A percentile compares a stretch with the other conserved stretches of the same genome.
Evolutionary conservation across 2,797 vertebrate species (phyloP).

Genomic region (Crypturellus tataupa): DNA sequence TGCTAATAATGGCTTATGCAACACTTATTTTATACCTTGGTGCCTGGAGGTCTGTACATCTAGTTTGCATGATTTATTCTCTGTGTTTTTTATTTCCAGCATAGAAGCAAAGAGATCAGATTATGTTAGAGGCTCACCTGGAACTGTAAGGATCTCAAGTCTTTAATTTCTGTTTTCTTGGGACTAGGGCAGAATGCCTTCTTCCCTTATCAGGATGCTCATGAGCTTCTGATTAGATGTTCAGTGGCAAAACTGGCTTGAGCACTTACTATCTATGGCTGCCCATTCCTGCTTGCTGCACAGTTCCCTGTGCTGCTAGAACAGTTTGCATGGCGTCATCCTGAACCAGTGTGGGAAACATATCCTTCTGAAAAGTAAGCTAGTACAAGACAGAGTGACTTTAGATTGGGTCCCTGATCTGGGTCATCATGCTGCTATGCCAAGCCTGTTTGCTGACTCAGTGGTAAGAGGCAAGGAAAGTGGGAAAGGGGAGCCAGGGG

Average conservation of each 20-base stretch:
- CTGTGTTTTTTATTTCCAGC: background rate
- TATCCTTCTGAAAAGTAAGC: constrained; percentile 28
- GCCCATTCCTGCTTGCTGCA: background rate
- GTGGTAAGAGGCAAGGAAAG: background rate
- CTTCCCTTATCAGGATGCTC: background rate
- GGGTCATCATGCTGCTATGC: background rate
- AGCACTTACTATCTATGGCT: background rate
- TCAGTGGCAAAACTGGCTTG: background rate
- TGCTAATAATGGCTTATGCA: accelerated
- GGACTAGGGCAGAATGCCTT: background rate
- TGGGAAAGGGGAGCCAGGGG: background rate
- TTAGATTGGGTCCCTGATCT: background rate
- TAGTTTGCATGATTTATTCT: background rate
- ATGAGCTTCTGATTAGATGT: background rate
- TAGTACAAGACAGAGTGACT: background rate
- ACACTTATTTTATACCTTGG: background rate
- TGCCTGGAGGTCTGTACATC: background rate
- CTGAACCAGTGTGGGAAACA: background rate
- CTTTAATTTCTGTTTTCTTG: background rate
- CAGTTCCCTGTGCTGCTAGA: background rate
- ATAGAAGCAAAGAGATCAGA: background rate
- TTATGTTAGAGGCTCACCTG: background rate
- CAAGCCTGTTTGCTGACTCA: background rate
- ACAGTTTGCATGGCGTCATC: background rate
- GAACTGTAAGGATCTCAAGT: background rate